These are phyloP conservation scores for Alcedo atthis DNA, from an alignment of 2,797 vertebrate genomes.

Conservation along the genomic window DNA sequence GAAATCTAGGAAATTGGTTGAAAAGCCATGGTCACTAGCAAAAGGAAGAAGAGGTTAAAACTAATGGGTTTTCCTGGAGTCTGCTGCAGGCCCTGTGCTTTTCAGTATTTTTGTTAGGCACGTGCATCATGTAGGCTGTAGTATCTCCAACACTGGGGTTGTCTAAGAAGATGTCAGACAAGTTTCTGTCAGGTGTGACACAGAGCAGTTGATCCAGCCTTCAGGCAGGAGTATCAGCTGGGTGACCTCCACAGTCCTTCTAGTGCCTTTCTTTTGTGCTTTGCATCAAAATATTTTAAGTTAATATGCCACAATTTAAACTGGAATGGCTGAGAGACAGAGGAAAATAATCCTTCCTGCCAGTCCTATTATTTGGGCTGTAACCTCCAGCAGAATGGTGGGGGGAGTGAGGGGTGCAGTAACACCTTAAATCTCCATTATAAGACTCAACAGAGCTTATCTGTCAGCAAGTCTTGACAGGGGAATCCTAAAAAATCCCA, in stretches of 20 bases:
- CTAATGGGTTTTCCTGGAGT: background rate
- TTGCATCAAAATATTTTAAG: background rate
- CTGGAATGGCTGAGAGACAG: background rate
- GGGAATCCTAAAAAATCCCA: background rate
- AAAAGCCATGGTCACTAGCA: background rate
- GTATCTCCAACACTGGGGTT: background rate
- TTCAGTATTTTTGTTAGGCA: background rate
- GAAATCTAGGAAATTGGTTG: background rate
- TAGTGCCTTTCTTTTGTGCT: background rate
- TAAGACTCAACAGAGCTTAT: background rate
- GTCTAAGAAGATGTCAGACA: background rate
- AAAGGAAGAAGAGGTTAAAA: background rate
- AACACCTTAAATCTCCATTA: conserved; percentile 9
- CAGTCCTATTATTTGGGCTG: background rate
- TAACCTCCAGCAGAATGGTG: background rate
- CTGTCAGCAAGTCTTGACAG: conserved; percentile 29
- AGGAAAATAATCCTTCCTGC: background rate
- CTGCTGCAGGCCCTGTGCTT: background rate
- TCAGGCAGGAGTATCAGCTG: background rate
- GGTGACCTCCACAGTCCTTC: background rate
- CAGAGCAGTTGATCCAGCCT: background rate
- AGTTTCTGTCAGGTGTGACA: background rate
- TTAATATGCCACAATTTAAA: background rate
- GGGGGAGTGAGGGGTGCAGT: background rate
- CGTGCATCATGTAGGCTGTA: background rate